These are phyloP conservation scores for Lycodopsis pacificus DNA, from an alignment of 2,797 vertebrate genomes.

Conservation along the genomic window DNA sequence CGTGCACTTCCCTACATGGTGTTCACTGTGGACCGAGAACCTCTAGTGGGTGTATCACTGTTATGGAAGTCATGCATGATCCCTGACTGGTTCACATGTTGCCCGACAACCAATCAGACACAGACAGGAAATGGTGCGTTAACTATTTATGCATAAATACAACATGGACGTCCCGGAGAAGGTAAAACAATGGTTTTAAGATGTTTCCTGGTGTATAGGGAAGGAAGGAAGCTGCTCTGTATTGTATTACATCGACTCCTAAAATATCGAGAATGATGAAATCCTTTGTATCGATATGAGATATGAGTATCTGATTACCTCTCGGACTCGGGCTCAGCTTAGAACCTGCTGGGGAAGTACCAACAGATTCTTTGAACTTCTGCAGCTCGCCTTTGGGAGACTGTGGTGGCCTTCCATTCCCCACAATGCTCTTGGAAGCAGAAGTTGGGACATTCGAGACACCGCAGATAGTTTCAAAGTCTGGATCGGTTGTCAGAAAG, in stretches of 20 bases:
- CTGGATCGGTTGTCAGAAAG: constrained; percentile 53
- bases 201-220: not conserved
- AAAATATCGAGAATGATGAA: not conserved
- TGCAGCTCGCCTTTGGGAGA: constrained; percentile 27
- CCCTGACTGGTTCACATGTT: not conserved
- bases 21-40: constrained; percentile 34
- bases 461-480: constrained; percentile 74
- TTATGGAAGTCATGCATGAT: constrained; percentile 5
- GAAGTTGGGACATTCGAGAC: constrained; percentile 30
- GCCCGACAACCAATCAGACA: constrained; percentile 45
- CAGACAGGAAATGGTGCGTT: constrained; percentile 59
- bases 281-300: not conserved
- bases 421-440: constrained; percentile 37
- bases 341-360: constrained; percentile 33
- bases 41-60: constrained; percentile 37
- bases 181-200: constrained; percentile 35
- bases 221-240: not conserved
- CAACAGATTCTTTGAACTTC: constrained; percentile 30
- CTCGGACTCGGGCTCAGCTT: constrained; percentile 58
- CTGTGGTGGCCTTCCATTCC: constrained; percentile 47
- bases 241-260: no score
- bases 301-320: constrained; percentile 55
- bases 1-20: constrained; percentile 69
- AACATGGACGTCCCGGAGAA: constrained; percentile 40
- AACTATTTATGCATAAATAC: constrained; percentile 49